These are phyloP conservation scores for Tauraco erythrolophus DNA, from an alignment of 2,113 vertebrate genomes.

Conservation along the genomic window DNA sequence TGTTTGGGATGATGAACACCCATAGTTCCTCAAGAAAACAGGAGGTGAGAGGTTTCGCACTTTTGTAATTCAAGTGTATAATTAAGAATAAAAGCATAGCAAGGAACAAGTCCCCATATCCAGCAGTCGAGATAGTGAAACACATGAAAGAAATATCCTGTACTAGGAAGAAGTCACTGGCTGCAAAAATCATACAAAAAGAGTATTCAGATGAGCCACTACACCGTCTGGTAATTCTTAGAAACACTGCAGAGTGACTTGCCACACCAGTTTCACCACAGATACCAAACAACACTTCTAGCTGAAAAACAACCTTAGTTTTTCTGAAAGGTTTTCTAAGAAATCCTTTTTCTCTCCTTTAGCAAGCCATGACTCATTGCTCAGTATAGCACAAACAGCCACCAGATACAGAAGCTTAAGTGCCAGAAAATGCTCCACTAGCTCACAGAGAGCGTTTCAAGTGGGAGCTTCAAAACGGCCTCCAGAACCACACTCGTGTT, in stretches of 20 bases:
- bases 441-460: slow-evolving; percentile 45
- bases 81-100: slow-evolving; percentile 1
- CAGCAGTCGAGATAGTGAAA: neutral
- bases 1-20: slow-evolving; percentile 11
- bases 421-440: slow-evolving; percentile 49
- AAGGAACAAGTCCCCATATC: neutral
- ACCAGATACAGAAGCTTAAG: slow-evolving; percentile 30
- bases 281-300: slow-evolving; percentile 13
- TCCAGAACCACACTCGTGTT: slow-evolving; percentile 58
- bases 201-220: neutral
- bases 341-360: slow-evolving; percentile 18
- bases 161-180: neutral
- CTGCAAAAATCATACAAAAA: neutral
- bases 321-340: slow-evolving; percentile 55
- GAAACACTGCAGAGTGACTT: slow-evolving; percentile 25
- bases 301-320: neutral
- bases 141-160: neutral
- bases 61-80: neutral
- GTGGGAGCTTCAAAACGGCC: slow-evolving; percentile 38
- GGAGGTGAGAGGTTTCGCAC: neutral
- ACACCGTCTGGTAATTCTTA: neutral
- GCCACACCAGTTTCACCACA: slow-evolving; percentile 16
- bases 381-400: slow-evolving; percentile 50
- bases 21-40: neutral
- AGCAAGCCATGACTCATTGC: slow-evolving; percentile 43